Base-by-base conservation (phyloP, 2,888 invertebrate species). In the Troides aeacus region DNA sequence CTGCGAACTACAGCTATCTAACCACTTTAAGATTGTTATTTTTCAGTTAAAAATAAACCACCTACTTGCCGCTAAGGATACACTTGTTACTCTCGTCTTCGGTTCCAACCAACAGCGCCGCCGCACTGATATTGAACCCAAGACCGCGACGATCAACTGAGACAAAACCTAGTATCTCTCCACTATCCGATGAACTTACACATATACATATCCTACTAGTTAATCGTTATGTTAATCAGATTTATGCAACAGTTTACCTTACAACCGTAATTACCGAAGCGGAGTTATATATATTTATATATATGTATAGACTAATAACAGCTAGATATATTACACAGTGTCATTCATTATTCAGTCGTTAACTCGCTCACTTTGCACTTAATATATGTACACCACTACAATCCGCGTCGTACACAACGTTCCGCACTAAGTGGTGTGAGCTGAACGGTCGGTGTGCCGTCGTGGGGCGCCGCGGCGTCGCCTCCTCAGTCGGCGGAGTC, bases 221-320 rank as follows among this genome's bases (percentile, higher is more conserved):
- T 86, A 86, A 83, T 83, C 78, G 82, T 87, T 87, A 90, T 86
- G 87, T 88, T 89, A 90, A 89, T 90, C 90, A 89, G 90, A 89
- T 89, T 88, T 89, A 90, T 87, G 88, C 87, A 88, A 88, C 89
- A 87, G 86, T 85, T 85, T 86, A 85, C 86, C 87, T 89, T 87
- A 88, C 87, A 84, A 87, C 86, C 86, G 85, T 84, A 84, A 39
- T 82, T 83, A 87, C 85, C 88, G 87, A 90, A 89, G 90, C 89
- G 85, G 84, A 84, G 82, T 85, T 82, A 85, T 81, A 85, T 82
- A 81, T 50, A 50, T 50, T 17, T 50, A 50, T 50, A 50, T 50
- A 50, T 50, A 50, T 50, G 18, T 50, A 18, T 79, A 80, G 78
- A 80, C 84, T 84, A 86, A 81, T 81, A 84, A 82, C 78, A 79